phyloP scores from a whole-genome alignment of 2,113 vertebrate species.

The Ctenodactylus gundi region DNA sequence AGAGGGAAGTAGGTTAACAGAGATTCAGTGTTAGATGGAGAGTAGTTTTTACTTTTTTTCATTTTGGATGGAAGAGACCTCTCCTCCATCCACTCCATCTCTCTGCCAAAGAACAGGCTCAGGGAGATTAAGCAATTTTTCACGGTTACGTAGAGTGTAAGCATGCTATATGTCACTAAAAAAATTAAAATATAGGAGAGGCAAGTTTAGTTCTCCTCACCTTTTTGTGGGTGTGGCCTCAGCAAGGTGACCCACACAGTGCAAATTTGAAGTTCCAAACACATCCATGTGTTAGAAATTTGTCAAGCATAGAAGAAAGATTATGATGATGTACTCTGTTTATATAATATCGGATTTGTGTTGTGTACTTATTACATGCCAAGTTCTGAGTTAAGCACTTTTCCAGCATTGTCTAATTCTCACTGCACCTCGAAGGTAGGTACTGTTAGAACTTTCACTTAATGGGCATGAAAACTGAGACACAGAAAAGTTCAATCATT shows the following conservation, averaged over 20 bases:
- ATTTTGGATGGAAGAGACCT: neutral
- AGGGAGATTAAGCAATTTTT: constrained; percentile 11
- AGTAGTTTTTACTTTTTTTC: neutral
- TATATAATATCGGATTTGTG: constrained; percentile 17
- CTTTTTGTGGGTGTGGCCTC: neutral
- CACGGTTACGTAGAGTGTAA: neutral
- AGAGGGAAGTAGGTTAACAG: neutral
- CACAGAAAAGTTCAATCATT: constrained; percentile 30
- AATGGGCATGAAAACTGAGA: constrained; percentile 34
- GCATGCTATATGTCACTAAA: constrained; percentile 6
- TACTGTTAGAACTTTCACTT: constrained; percentile 1
- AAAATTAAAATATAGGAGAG: constrained; percentile 27
- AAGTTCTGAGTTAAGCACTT: constrained; percentile 26
- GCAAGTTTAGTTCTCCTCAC: constrained; percentile 13
- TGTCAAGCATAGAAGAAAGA: neutral
- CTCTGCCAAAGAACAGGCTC: neutral
- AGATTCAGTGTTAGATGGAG: neutral
- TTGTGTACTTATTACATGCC: neutral
- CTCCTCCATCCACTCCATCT: too few species aligned
- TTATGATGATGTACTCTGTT: neutral
- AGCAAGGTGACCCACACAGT: constrained; percentile 27
- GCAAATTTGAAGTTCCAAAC: constrained; percentile 22
- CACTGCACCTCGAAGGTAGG: constrained; percentile 14
- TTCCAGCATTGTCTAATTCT: constrained; percentile 22
- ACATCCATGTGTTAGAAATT: neutral